Conservation (phyloP, 2,888 invertebrate genomes). For the Lycia hirtaria region DNA sequence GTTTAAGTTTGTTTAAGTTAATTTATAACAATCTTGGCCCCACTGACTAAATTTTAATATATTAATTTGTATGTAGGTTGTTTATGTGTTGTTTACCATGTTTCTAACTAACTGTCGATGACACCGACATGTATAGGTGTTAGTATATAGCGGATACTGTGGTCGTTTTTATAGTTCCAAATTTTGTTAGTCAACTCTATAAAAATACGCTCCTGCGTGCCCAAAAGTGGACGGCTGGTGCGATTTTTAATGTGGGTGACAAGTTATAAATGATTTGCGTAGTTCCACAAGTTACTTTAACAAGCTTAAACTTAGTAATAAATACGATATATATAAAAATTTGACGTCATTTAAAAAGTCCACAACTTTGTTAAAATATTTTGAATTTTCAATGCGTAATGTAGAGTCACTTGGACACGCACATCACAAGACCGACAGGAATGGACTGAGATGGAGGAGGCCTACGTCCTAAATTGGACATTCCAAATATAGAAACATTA, state of each 20-base stretch:
- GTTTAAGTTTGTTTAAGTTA: no score
- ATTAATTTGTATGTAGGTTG: slow-evolving; percentile 14
- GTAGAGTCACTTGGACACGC: no score
- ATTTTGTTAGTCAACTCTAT: slow-evolving; percentile 32
- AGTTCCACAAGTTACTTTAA: neutral
- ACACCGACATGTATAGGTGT: slow-evolving; percentile 20
- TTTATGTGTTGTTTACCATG: slow-evolving; percentile 29
- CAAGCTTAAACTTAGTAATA: neutral
- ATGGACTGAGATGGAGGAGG: no score
- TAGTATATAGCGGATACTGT: slow-evolving; percentile 38
- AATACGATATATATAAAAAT: neutral
- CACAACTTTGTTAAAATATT: neutral
- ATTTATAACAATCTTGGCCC: no score
- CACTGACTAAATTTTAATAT: neutral
- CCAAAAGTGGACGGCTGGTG: slow-evolving; percentile 11
- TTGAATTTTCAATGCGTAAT: no score
- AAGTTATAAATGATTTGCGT: slow-evolving; percentile 5
- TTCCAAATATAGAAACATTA: no score
- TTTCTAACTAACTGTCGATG: slow-evolving; percentile 33
- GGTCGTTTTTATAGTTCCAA: slow-evolving; percentile 34
- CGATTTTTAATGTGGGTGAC: neutral
- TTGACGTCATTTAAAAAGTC: neutral
- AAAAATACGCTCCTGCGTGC: slow-evolving; percentile 13
- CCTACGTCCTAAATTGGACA: no score
- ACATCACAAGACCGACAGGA: no score